phyloP scores from a whole-genome alignment of 2,797 vertebrate species.

The Columba guinea region DNA sequence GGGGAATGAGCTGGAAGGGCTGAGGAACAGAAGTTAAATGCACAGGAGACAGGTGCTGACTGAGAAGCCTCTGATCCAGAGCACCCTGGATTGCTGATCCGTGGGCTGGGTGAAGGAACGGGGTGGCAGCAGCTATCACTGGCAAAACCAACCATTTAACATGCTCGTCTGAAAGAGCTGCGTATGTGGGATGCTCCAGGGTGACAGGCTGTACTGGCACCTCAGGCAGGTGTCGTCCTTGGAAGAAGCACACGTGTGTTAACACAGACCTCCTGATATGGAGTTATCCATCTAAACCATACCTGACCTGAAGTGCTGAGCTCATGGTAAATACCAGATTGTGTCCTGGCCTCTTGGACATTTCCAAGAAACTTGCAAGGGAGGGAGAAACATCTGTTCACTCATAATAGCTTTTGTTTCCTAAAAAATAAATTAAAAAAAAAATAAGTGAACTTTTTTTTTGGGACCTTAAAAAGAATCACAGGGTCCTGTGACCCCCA shows the following conservation, averaged over 20 bases:
- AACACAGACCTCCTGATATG: too few relatives aligned
- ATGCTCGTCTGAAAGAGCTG: not conserved
- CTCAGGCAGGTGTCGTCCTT: not conserved
- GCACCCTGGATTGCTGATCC: not conserved
- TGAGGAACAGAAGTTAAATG: not conserved
- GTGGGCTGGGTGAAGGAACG: not conserved
- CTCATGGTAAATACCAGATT: not conserved
- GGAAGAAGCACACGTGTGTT: not conserved
- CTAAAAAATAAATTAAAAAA: too few relatives aligned
- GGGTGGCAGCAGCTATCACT: not conserved
- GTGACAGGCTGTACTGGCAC: not conserved
- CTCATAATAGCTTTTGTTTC: not conserved
- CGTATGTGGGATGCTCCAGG: not conserved
- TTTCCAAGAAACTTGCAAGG: not conserved
- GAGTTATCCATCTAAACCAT: not conserved
- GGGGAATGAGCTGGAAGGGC: not conserved
- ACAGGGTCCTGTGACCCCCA: rapidly evolving
- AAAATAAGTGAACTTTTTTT: not conserved
- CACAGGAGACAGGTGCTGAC: rapidly evolving
- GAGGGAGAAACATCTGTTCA: not conserved
- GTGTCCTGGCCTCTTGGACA: rapidly evolving
- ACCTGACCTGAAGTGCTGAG: not conserved
- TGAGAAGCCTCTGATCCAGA: not conserved
- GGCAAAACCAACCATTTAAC: not conserved
- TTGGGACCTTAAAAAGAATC: not conserved